Evolutionary conservation across 2,797 vertebrate species (phyloP).

Genomic region (Columba guinea): DNA sequence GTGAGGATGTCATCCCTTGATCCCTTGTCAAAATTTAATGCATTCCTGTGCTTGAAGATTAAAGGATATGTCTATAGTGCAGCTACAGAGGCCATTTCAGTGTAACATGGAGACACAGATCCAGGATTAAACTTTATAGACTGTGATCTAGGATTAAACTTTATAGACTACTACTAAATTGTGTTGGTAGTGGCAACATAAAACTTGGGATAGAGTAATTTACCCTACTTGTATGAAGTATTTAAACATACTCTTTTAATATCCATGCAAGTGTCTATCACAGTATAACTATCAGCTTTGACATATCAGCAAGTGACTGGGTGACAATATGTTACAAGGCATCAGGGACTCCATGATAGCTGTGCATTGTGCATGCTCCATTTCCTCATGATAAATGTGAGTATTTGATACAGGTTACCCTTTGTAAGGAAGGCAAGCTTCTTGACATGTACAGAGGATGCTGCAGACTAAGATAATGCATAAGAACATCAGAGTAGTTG

Average conservation of each 20-base stretch:
- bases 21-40: neutral
- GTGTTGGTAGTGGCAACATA: neutral
- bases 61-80: neutral
- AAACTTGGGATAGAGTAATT: neutral
- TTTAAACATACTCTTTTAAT: neutral
- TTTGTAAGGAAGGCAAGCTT: neutral
- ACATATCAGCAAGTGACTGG: neutral
- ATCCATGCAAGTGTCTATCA: neutral
- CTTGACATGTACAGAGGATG: neutral
- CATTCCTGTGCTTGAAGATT: neutral
- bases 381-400: constrained; percentile 23
- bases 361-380: constrained; percentile 20
- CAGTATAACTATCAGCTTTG: constrained; percentile 3
- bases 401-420: neutral
- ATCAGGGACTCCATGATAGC: constrained; percentile 12
- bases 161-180: neutral
- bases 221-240: neutral
- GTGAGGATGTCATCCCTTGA: neutral
- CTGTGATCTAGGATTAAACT: neutral
- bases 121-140: neutral
- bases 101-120: neutral
- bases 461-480: neutral
- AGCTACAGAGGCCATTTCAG: neutral
- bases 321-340: constrained; percentile 23
- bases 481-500: neutral